Evolutionary conservation across 2,888 invertebrate genomes (phyloP), one percentile per base, ranked within the genome.

Genomic region (Rhorus exstirpatorius): DNA sequence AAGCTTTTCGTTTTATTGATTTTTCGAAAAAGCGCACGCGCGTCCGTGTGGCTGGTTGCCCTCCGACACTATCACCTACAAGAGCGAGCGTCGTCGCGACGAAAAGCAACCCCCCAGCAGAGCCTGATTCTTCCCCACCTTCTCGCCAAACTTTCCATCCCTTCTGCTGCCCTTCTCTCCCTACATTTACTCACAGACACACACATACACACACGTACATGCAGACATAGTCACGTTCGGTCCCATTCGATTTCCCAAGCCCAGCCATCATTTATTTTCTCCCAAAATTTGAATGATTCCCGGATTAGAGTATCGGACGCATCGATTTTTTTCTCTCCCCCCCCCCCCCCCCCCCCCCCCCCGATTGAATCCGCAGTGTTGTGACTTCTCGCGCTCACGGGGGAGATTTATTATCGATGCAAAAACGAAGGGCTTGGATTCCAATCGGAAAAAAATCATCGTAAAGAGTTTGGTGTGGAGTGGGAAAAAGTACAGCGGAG

Each of bases 1-100:
- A 92, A 92, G 92, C 92, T 92, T 92, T 93, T 92, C 92, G 90
- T 93, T 93, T 93, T 93, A 93, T 93, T 93, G 93, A 93, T 93
- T 93, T 93, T 93, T 93, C 91, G 90, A 90, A 92, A 93, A 93
- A 93, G 93, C 92, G 93, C 93, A 89, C 91, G 93, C 93, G 92
- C 93, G 91, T 90, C 89, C 89, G 86, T n/a, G n/a, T n/a, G 87
- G 86, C 86, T 88, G 89, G 88, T 87, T 89, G 87, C 89, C 89
- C 89, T 91, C 90, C 89, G 88, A 44, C 89, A 91, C 92, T 91
- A 92, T 91, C 89, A 88, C 91, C 92, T 92, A 92, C 91, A 88
- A 88, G 81, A 87, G 78, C 84, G 86, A 89, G 88, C 87, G 85
- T 86, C 87, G 87, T 90, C 87, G 87, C 88, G 87, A 90, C 88